Base-by-base conservation (phyloP, 2,113 vertebrate genomes). In the Tenrec ecaudatus region DNA sequence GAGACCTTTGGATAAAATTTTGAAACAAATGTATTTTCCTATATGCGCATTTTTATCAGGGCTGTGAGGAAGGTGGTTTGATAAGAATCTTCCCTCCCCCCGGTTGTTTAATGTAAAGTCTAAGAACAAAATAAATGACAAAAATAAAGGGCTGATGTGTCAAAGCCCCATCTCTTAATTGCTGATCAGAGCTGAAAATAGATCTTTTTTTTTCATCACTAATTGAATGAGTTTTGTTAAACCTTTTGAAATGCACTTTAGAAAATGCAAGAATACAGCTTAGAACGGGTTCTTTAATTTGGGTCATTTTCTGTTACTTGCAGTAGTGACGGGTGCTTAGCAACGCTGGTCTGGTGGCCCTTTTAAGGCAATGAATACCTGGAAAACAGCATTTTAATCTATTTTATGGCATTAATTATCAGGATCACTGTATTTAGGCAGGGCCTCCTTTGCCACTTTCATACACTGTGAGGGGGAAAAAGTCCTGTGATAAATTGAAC, bases 301-400 rank as follows among this genome's bases (percentile, higher is more conserved):
- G 94, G 91, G 95, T 96, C 93, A 95, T 94, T 97, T 96, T 97
- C 94, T 73, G 82, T 94, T 92, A 93, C 43, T 95, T 86, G 96
- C 94, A 84, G 93, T 29, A 71, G 66, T 93, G 95, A 93, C 2
- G 36, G 82, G 88, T 96, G 77, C 96, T 97, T 94, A 96, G 93
- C 95, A 97, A 97, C 88, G 82, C 95, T 96, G 88, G 91, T 97
- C 75, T 25, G 88, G 76, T 43, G 33, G 94, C 94, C 71, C 94
- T 96, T 97, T 91, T 96, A 96, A 96, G 97, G 47, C 58, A 96
- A 95, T 86, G 92, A 77, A 94, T 89, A 98, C 77, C 94, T 96
- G 90, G 94, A 78, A 95, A 93, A 95, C 58, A 91, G 80, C 1
- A 94, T 96, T 97, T 97, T 96, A 97, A 97, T 97, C 95, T 96